Percentiles rank a stretch among this genome's conserved stretches.
phyloP scores from a whole-genome alignment of 2,797 vertebrate genomes.

The Pyrocephalus nanus region DNA sequence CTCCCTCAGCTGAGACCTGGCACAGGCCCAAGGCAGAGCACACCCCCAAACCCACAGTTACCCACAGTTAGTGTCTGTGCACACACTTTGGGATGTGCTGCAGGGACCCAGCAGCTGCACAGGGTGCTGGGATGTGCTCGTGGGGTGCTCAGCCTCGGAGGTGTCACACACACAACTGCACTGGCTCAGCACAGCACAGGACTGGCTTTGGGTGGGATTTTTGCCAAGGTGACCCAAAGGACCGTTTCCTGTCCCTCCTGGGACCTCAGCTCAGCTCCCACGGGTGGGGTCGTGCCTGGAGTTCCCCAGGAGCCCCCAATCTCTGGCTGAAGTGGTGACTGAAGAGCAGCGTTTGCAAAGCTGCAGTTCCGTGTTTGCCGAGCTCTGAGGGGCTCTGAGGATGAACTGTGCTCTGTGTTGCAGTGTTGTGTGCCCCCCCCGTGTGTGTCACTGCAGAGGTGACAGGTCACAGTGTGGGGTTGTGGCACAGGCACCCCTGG shows the following conservation, averaged over 20 bases:
- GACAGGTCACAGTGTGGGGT: accelerated
- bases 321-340: accelerated
- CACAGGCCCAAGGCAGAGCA: not conserved
- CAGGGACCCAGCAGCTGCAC: not conserved
- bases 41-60: not conserved
- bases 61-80: not conserved
- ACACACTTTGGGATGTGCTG: not conserved
- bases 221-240: not conserved
- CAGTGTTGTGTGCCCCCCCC: accelerated
- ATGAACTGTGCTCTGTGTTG: accelerated
- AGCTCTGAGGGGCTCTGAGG: not conserved
- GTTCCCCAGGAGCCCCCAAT: not conserved
- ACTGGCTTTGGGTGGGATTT: not conserved
- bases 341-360: not conserved
- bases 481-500: not conserved
- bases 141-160: not conserved
- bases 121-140: too few relatives aligned
- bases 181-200: not conserved
- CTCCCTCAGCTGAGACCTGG: not conserved
- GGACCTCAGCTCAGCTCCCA: not conserved
- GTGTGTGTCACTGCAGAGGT: accelerated
- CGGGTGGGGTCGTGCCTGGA: not conserved
- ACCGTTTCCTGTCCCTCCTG: accelerated
- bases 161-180: accelerated
- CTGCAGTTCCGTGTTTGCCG: accelerated